Evolutionary conservation across 2,888 invertebrate genomes (phyloP), one percentile per base, ranked within the genome.

Genomic region (Habrosyne pyritoides): DNA sequence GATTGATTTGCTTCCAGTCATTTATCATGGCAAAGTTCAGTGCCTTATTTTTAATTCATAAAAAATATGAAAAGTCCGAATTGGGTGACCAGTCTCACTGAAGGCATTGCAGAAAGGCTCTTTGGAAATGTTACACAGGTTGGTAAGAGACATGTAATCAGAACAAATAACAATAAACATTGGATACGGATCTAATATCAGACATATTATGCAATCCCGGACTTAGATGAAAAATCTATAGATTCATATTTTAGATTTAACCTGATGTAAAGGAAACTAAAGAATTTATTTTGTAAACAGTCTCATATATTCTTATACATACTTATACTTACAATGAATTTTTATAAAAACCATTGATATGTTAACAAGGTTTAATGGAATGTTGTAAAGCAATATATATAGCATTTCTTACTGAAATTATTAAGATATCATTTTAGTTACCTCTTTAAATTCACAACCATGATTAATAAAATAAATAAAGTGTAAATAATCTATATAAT

Each of bases 371-470:
- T 24, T 24, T 2, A 6, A 6, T 42, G 42, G 42, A 42, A 42
- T 42, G 14, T 18, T 42, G 18, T 14, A 42, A n/a, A 42, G 42
- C 18, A 18, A 42, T 18, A 18, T n/a, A n/a, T n/a, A n/a, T n/a
- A n/a, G n/a, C n/a, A 42, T 42, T 42, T 42, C 1, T 18, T 42
- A 7, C 42, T 6, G 18, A 8, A 42, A 42, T 2, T 12, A n/a
- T 12, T 14, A 5, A 36, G 5, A 14, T 2, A 36, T 36, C 1
- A 36, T 33, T 33, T 36, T 36, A 14, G 10, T 6, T 6, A 6
- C 36, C 8, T 42, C 14, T 18, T 18, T n/a, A 42, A 42, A 42
- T 42, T 42, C 42, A 42, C 42, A 42, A 42, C 42, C 42, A 52
- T 36, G 30, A 18, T 33, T 50, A 30, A 21, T 21, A 47, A 42